Evolutionary conservation across 2,113 vertebrate species (phyloP).

Genomic region (Passer montanus): DNA sequence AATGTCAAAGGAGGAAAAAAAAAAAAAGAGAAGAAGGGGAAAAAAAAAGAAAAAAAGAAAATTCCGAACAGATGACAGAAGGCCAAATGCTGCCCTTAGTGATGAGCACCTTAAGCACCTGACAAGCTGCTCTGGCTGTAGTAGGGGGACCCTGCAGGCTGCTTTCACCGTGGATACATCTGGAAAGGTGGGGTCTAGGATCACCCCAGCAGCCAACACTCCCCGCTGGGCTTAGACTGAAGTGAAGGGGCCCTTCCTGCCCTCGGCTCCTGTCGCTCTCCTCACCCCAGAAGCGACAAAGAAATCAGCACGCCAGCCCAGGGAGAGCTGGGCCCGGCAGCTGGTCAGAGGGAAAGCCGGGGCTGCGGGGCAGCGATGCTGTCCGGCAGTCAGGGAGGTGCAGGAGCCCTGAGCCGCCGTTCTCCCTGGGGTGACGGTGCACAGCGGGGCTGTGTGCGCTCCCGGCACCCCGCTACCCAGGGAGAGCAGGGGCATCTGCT

Average conservation of each 20-base stretch:
- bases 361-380: background rate
- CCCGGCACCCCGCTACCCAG: fast-evolving
- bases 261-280: background rate
- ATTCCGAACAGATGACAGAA: background rate
- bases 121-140: background rate
- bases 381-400: background rate
- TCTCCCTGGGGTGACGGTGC: background rate
- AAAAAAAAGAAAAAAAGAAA: background rate
- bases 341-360: background rate
- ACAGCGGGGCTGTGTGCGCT: fast-evolving
- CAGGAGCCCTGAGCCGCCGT: background rate
- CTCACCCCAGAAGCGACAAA: background rate
- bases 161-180: background rate
- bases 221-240: background rate
- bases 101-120: background rate
- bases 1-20: background rate
- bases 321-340: background rate
- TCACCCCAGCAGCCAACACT: background rate
- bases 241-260: background rate
- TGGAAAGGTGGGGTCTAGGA: background rate
- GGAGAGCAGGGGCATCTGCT: background rate
- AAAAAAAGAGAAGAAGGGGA: background rate
- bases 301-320: background rate
- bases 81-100: background rate
- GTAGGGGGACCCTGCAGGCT: background rate